Evolutionary conservation across 2,888 invertebrate species (phyloP), one percentile per base, ranked within the genome.

Genomic region (Tenodera sinensis): DNA sequence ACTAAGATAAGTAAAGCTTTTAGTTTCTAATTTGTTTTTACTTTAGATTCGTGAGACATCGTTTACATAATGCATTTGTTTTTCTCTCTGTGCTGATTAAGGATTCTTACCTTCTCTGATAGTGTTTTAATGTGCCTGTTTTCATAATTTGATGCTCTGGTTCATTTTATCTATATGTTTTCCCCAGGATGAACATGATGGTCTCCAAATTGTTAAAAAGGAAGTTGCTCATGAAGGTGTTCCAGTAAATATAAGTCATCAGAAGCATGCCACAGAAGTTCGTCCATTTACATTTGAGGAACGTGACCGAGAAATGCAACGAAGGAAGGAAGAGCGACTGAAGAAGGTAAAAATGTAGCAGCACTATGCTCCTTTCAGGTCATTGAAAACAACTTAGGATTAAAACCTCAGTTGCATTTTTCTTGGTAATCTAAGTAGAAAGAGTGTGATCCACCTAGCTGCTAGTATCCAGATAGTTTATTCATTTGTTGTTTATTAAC

Each of bases 281-380:
- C 86, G 93, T 89, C 96, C 96, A 25, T 97, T 97, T 92, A 96
- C 96, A 91, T 97, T 97, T 93, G 96, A 96, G 90, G 93, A 95
- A 89, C 93, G 96, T 25, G 95, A 96, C 92, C 95, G 95, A 91
- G 93, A 94, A 89, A 91, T 95, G 42, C 93, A 94, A 88, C 93
- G 94, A 83, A 95, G 94, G 89, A 95, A 95, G 91, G 95, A 96
- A 90, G 94, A 95, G 91, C 94, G 94, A 91, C 95, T 96, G 14
- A 94, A 95, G 90, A 94, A 94, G 90, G 92, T 92, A 88, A 89
- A 84, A 54, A 20, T 71, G 1, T 15, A 20, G 54, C 54, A 71
- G 20, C 3, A 71, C 54, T 71, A 20, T 71, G 1, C 54, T 54
- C 15, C 6, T 71, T 25, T 20, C 20, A 71, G 15, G 54, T 71